Evolutionary conservation across 2,113 vertebrate genomes (phyloP).

Genomic region (Bos taurus): DNA sequence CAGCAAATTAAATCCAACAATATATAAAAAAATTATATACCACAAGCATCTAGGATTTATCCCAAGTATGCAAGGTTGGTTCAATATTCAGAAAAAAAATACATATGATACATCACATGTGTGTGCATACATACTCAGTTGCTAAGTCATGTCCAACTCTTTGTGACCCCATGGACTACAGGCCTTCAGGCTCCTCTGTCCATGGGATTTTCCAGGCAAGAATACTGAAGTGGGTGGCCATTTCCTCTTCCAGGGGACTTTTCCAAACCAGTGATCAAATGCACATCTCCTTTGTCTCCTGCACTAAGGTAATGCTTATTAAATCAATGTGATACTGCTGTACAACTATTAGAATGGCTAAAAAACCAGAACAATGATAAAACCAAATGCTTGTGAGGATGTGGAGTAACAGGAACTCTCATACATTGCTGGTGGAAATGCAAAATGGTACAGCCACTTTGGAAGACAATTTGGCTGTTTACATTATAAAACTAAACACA

Average conservation of each 20-base stretch:
- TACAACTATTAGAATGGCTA: neutral
- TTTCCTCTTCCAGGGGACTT: neutral
- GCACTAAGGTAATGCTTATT: neutral
- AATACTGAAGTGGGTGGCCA: neutral
- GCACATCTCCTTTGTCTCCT: neutral
- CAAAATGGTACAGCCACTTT: neutral
- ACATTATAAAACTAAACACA: neutral
- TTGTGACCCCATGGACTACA: neutral
- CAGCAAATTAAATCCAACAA: neutral
- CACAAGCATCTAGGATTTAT: neutral
- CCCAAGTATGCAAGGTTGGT: neutral
- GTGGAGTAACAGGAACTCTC: neutral
- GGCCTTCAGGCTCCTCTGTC: neutral
- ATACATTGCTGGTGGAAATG: neutral
- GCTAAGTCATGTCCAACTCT: neutral
- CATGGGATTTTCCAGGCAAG: neutral
- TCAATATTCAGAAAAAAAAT: neutral
- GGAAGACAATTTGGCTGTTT: neutral
- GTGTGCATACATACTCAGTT: neutral
- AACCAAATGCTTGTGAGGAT: neutral
- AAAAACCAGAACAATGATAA: neutral
- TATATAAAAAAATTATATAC: neutral
- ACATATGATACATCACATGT: neutral
- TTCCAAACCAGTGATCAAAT: neutral
- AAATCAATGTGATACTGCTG: neutral